Evolutionary conservation across 2,797 vertebrate genomes (phyloP).

Genomic region (Falco novaeseelandiae): DNA sequence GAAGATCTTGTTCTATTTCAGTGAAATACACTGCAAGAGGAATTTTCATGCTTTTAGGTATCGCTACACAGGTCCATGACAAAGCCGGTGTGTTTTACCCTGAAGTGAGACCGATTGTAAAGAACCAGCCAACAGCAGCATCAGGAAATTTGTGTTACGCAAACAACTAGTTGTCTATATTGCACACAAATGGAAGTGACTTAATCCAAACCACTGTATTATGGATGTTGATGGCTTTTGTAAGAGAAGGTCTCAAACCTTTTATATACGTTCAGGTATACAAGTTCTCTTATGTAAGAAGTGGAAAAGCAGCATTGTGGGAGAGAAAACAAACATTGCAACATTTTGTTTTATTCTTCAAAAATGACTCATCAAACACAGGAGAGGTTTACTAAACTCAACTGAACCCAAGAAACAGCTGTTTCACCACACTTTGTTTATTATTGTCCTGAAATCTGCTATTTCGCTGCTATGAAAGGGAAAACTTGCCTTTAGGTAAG

Average conservation of each 20-base stretch:
- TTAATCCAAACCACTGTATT: not conserved
- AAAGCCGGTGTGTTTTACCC: not conserved
- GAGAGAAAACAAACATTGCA: not conserved
- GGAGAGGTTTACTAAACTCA: not conserved
- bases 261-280: not conserved
- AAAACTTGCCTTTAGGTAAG: not conserved
- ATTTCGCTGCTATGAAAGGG: not conserved
- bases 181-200: not conserved
- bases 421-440: not conserved
- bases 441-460: not conserved
- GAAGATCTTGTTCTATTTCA: not conserved
- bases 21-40: not conserved
- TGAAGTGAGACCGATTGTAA: not conserved
- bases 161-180: not conserved
- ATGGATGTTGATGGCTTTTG: rapidly evolving
- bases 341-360: not conserved
- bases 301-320: not conserved
- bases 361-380: not conserved
- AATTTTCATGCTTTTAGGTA: not conserved
- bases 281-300: not conserved
- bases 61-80: not conserved
- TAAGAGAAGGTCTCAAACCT: not conserved
- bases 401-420: not conserved
- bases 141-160: not conserved
- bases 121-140: not conserved